These are phyloP conservation scores for Oxytorus armatus DNA, from an alignment of 2,888 invertebrate genomes.

Conservation along the genomic window DNA sequence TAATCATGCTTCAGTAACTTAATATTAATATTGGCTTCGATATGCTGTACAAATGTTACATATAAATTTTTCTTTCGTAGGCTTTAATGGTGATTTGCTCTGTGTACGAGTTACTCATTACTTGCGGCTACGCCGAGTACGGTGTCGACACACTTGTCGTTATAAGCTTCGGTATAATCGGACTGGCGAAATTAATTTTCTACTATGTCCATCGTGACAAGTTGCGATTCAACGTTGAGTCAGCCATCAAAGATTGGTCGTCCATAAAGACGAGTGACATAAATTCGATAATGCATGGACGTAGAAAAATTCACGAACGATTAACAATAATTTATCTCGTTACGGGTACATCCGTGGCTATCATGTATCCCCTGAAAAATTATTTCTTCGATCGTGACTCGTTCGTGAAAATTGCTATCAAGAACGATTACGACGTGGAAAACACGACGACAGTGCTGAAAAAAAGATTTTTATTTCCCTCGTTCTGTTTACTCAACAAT, in stretches of 20 bases:
- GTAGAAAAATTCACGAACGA: slow-evolving; percentile 30
- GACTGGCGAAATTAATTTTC: slow-evolving; percentile 68
- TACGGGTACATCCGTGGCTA: too few species aligned
- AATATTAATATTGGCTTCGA: too few species aligned
- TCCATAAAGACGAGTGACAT: slow-evolving; percentile 46
- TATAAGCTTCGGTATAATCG: slow-evolving; percentile 60
- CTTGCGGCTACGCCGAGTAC: slow-evolving; percentile 68
- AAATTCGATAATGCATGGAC: slow-evolving; percentile 62
- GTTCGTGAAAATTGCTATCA: too few species aligned
- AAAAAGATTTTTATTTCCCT: slow-evolving; percentile 66
- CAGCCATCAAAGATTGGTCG: slow-evolving; percentile 71
- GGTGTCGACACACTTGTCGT: slow-evolving; percentile 68
- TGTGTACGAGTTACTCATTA: slow-evolving; percentile 51
- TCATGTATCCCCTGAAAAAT: too few species aligned
- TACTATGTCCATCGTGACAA: slow-evolving; percentile 66
- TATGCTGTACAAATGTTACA: too few species aligned
- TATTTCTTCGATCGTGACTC: too few species aligned
- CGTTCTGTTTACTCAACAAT: slow-evolving; percentile 66
- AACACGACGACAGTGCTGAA: slow-evolving; percentile 26
- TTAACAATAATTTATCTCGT: not conserved
- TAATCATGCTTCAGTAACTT: too few species aligned
- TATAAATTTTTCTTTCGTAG: too few species aligned
- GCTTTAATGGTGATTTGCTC: too few species aligned
- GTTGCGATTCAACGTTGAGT: slow-evolving; percentile 54
- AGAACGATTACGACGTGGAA: slow-evolving; percentile 23